Conservation (phyloP, 2,797 vertebrate species). For the Semotilus atromaculatus region DNA sequence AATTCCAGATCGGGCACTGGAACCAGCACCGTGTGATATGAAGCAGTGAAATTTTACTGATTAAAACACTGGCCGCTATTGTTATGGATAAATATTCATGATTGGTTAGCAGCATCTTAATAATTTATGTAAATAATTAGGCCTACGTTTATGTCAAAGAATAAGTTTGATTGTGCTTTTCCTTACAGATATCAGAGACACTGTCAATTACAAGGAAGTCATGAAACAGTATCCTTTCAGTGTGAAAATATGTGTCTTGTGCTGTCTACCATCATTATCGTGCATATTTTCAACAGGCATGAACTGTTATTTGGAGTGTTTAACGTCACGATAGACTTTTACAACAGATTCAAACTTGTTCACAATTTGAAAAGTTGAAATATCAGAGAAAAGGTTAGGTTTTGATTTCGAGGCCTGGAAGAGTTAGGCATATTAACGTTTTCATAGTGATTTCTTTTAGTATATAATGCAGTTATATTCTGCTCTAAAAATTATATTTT, state of each 20-base stretch:
- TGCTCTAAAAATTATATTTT: neutral
- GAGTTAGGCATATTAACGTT: neutral
- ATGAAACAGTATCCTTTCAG: slow-evolving; percentile 94
- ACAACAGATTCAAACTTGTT: neutral
- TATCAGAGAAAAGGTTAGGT: neutral
- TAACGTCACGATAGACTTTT: neutral
- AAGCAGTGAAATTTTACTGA: neutral
- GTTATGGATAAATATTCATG: neutral
- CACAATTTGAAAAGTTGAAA: neutral
- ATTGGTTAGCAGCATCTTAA: no score
- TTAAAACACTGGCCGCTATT: neutral
- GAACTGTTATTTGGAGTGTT: neutral
- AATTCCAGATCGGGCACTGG: neutral
- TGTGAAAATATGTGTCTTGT: neutral
- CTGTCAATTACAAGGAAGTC: slow-evolving; percentile 97
- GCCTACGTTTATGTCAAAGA: neutral
- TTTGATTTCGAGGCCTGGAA: neutral
- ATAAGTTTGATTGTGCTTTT: slow-evolving; percentile 1
- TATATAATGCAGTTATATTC: no score
- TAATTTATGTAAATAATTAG: neutral
- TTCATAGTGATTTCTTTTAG: neutral
- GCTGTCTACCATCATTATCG: neutral
- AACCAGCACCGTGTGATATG: neutral
- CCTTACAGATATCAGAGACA: slow-evolving; percentile 90
- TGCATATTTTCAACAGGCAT: neutral